phyloP scores from a whole-genome alignment of 2,888 invertebrate genomes.

The Phortica magna region DNA sequence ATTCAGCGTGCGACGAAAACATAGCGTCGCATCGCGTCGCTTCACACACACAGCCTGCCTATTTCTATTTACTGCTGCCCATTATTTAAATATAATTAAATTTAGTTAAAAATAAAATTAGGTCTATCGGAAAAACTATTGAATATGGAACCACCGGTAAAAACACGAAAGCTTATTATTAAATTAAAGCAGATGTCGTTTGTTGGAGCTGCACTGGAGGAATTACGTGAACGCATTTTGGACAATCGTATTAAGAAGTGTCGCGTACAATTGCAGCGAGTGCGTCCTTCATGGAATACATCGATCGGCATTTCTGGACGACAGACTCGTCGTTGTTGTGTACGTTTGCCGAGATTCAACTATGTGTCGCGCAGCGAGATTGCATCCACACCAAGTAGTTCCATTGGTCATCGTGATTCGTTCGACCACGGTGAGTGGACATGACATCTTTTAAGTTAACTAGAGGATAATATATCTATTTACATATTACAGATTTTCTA shows the following conservation, averaged over 20 bases:
- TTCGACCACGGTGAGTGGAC: constrained; percentile 45
- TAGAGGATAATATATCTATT: background rate
- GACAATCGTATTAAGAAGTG: constrained; percentile 63
- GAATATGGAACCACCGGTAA: constrained; percentile 55
- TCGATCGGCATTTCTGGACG: background rate
- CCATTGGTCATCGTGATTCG: constrained; percentile 57
- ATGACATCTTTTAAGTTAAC: too few relatives aligned
- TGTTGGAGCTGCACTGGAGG: constrained; percentile 46
- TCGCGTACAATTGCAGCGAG: constrained; percentile 62
- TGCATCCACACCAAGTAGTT: constrained; percentile 63
- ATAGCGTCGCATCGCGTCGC: background rate
- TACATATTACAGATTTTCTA: background rate
- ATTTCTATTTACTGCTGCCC: too few relatives aligned
- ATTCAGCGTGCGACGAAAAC: background rate
- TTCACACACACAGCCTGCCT: too few relatives aligned
- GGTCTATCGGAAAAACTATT: too few relatives aligned
- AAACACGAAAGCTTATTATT: constrained; percentile 59
- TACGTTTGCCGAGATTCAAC: constrained; percentile 65
- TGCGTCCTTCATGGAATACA: constrained; percentile 5
- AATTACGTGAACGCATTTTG: constrained; percentile 46
- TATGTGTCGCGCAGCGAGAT: constrained; percentile 60
- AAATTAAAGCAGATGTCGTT: constrained; percentile 63
- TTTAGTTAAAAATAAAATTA: background rate
- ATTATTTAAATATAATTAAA: background rate
- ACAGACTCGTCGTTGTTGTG: constrained; percentile 60